A percentile compares a stretch with the other conserved stretches of the same genome.
phyloP scores from a whole-genome alignment of 2,113 vertebrate genomes.

The Pipa parva region DNA sequence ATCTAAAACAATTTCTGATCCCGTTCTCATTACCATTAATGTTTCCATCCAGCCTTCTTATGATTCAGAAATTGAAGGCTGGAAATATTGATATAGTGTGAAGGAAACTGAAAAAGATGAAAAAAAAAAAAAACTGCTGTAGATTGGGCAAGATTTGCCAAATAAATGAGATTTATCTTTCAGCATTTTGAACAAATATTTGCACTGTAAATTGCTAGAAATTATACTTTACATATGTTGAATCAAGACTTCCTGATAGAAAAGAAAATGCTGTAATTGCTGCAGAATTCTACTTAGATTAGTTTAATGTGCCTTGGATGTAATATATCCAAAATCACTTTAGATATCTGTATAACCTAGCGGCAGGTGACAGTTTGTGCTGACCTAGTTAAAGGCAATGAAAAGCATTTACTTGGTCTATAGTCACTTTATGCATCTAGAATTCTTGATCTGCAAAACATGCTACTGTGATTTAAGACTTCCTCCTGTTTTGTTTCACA shows the following conservation, averaged over 20 bases:
- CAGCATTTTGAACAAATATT: conserved; percentile 6
- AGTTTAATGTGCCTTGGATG: not conserved
- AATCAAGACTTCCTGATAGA: conserved; percentile 10
- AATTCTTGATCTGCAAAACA: no score
- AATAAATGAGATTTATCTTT: conserved; percentile 5
- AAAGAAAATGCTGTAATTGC: not conserved
- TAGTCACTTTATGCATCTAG: no score
- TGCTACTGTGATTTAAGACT: no score
- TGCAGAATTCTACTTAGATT: not conserved
- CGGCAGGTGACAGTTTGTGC: no score
- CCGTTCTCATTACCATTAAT: conserved; percentile 22
- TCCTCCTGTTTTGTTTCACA: no score
- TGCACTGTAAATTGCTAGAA: conserved; percentile 16
- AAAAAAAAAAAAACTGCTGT: conserved; percentile 3
- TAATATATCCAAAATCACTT: no score
- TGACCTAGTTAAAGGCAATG: no score
- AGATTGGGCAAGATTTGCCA: not conserved
- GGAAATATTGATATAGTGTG: conserved; percentile 38
- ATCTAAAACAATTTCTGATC: conserved; percentile 30
- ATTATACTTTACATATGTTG: not conserved
- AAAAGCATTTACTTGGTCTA: no score
- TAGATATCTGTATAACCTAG: no score
- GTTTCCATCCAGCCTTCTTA: not conserved
- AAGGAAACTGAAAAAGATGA: not conserved
- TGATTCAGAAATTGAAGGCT: conserved; percentile 15